Percentiles rank a stretch among this genome's conserved stretches.
phyloP scores from a whole-genome alignment of 2,797 vertebrate genomes.

The Ara ararauna region DNA sequence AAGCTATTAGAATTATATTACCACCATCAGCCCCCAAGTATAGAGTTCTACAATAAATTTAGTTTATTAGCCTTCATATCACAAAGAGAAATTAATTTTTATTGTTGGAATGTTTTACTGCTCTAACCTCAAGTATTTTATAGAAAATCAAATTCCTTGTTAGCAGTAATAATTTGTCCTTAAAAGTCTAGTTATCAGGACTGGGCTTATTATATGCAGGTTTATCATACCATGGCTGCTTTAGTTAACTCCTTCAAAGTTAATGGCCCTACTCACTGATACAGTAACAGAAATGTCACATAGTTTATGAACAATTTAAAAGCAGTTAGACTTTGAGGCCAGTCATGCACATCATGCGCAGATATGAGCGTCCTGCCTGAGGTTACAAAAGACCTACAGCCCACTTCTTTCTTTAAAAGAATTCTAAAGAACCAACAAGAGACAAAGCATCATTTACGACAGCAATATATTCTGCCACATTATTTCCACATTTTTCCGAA shows the following conservation, averaged over 20 bases:
- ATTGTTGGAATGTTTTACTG: not conserved
- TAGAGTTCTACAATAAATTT: not conserved
- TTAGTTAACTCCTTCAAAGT: not conserved
- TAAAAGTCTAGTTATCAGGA: not conserved
- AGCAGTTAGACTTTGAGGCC: constrained; percentile 10
- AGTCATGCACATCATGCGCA: not conserved
- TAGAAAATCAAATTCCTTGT: not conserved
- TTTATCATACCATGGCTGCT: not conserved
- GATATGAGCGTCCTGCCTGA: not conserved
- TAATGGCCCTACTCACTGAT: not conserved
- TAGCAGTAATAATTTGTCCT: not conserved
- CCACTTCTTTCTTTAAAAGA: not conserved
- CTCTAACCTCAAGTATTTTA: not conserved
- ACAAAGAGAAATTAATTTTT: not conserved
- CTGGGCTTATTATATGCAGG: not conserved
- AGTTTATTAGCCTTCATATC: not conserved
- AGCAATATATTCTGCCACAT: not conserved
- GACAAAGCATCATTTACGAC: not conserved
- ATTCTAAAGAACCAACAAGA: not conserved
- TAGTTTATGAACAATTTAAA: constrained; percentile 39
- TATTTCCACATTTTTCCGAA: not conserved
- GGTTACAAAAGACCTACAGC: constrained; percentile 33
- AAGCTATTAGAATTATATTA: not conserved
- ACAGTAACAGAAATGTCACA: not conserved
- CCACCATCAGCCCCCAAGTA: not conserved